Evolutionary conservation across 2,113 vertebrate genomes (phyloP).

Genomic region (Pristiophorus japonicus): DNA sequence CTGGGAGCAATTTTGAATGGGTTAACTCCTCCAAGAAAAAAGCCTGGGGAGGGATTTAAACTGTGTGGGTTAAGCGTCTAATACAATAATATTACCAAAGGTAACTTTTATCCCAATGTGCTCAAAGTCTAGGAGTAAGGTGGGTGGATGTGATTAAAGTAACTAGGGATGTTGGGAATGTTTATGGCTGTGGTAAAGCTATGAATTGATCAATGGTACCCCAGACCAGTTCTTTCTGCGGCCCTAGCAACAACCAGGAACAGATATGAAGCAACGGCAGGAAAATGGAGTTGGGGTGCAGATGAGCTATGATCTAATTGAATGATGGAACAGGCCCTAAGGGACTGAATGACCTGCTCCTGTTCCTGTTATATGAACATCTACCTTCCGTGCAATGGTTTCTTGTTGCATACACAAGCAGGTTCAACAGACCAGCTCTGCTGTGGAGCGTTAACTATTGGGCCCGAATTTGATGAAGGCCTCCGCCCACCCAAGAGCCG

Average conservation of each 20-base stretch:
- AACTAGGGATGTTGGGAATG: not conserved
- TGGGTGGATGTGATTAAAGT: not conserved
- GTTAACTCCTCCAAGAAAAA: not conserved
- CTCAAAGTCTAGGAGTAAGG: not conserved
- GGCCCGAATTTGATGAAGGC: too few species aligned
- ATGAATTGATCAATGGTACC: not conserved
- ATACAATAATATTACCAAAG: not conserved
- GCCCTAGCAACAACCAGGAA: not conserved
- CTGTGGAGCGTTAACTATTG: not conserved
- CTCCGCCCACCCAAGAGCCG: too few species aligned
- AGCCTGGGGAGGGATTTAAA: not conserved
- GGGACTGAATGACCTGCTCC: not conserved
- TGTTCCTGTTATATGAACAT: not conserved
- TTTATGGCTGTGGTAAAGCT: not conserved
- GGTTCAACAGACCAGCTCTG: not conserved
- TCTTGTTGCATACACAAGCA: not conserved
- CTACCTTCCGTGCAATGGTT: not conserved
- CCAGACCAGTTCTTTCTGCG: not conserved
- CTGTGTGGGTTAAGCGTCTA: not conserved
- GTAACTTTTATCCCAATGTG: not conserved
- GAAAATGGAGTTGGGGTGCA: not conserved
- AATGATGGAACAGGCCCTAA: not conserved
- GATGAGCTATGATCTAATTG: not conserved
- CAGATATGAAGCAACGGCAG: not conserved
- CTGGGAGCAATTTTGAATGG: not conserved